Conservation (phyloP, 92 coral and sea anemone species). For the Parazoanthus darwini region DNA sequence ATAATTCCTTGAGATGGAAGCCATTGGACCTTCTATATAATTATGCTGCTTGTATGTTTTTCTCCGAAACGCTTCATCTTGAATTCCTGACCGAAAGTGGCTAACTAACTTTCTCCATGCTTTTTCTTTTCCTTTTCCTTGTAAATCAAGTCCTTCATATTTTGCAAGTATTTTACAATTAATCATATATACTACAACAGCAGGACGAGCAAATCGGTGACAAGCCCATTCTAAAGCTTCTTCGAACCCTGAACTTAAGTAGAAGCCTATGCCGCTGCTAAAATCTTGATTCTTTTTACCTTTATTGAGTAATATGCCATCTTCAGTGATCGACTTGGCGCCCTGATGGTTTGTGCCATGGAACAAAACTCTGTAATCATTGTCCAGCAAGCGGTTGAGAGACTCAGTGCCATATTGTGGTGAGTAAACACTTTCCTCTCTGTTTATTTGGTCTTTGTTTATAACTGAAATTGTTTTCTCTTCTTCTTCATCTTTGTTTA, state of each 20-base stretch:
- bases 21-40: neutral
- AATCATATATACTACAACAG: conserved; percentile 38
- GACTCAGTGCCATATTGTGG: too few relatives aligned
- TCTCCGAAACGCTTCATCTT: neutral
- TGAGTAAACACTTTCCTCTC: too few relatives aligned
- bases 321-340: too few relatives aligned
- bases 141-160: neutral
- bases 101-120: neutral
- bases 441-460: too few relatives aligned
- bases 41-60: neutral
- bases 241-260: too few relatives aligned
- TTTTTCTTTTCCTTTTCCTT: neutral
- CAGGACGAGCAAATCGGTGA: neutral
- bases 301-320: too few relatives aligned
- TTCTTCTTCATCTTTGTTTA: too few relatives aligned
- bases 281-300: too few relatives aligned
- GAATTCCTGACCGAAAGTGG: neutral
- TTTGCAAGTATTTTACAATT: neutral
- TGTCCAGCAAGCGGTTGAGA: too few relatives aligned
- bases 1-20: neutral
- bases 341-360: conserved; percentile 51
- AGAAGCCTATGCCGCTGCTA: too few relatives aligned
- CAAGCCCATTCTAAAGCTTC: conserved; percentile 10
- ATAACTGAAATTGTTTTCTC: too few relatives aligned
- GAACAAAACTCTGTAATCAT: conserved; percentile 9